Base-by-base conservation (phyloP, 2,888 invertebrate species). In the Drosophila sordidula region DNA sequence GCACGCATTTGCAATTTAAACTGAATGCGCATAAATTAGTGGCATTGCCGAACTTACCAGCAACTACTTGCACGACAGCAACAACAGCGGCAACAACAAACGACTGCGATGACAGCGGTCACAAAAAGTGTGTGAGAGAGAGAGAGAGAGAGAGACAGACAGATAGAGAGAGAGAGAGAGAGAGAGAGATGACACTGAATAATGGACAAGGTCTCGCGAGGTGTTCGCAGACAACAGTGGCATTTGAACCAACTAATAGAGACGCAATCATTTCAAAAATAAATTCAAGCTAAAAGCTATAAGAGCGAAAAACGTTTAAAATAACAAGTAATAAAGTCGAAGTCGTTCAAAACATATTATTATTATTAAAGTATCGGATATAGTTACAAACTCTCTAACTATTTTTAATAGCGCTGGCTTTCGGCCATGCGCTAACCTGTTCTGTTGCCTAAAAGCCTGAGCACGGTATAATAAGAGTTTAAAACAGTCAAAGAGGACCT, bases 11-110 rank as follows among this genome's bases (percentile, higher is more conserved):
- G 83, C 81, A 86, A 82, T 81, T 82, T 86, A 80, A 82, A 82
- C 87, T 77, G 81, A 73, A 86, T 86, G 70, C 87, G 87, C 80
- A 82, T 82, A 87, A 87, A 86, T 82, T 87, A 82, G 87, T 83
- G 80, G 84, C 54, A 74, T 74, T 73, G 67, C 71, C 52, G 59
- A 67, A 73, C 68, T 74, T 52, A 52, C 44, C 71, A 66, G 51
- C 57, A 68, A 50, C 58, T 29, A 51, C 54, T 42, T 25, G 1
- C 29, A 41, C 29, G 9, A 36, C 50, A 46, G 9, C 44, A 66
- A 9, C 45, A 50, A 12, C 47, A 58, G 16, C 36, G 16, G 41
- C 54, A 44, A 12, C 50, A 67, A 18, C 47, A 29, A 38, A 18
- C 47, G 44, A 65, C 32, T 41, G 18, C 51, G 52, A 42, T 50